Evolutionary conservation across 2,888 invertebrate species (phyloP).

Genomic region (Boloria euphrosyne): DNA sequence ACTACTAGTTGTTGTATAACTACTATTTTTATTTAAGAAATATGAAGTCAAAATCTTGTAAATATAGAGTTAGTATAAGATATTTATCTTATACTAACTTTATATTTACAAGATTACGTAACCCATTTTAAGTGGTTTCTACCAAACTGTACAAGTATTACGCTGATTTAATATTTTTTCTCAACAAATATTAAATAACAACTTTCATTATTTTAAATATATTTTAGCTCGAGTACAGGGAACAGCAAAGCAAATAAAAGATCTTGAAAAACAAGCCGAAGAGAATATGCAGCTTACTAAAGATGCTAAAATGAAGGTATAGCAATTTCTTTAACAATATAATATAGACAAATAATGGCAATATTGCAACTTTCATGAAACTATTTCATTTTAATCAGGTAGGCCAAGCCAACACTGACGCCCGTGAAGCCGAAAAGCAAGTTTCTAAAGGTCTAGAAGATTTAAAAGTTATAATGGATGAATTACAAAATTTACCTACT

Average conservation of each 20-base stretch:
- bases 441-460: conserved; percentile 91
- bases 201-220: background rate
- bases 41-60: background rate
- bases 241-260: conserved; percentile 86
- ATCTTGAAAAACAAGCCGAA: conserved; percentile 85
- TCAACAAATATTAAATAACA: too few relatives aligned
- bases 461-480: conserved; percentile 89
- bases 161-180: too few relatives aligned
- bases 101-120: too few relatives aligned
- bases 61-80: background rate
- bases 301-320: conserved; percentile 87
- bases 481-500: conserved; percentile 88
- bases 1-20: too few relatives aligned
- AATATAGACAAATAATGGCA: background rate
- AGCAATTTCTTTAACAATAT: conserved; percentile 4
- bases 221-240: conserved; percentile 84
- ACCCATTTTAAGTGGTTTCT: too few relatives aligned
- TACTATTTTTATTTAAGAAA: background rate
- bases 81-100: too few relatives aligned
- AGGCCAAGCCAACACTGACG: conserved; percentile 92
- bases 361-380: background rate
- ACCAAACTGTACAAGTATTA: too few relatives aligned
- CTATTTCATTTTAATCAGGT: conserved; percentile 81
- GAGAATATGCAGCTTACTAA: conserved; percentile 87
- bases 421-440: conserved; percentile 90